Evolutionary conservation across 2,888 invertebrate genomes (phyloP).

Genomic region (Oxycera nigricornis): DNA sequence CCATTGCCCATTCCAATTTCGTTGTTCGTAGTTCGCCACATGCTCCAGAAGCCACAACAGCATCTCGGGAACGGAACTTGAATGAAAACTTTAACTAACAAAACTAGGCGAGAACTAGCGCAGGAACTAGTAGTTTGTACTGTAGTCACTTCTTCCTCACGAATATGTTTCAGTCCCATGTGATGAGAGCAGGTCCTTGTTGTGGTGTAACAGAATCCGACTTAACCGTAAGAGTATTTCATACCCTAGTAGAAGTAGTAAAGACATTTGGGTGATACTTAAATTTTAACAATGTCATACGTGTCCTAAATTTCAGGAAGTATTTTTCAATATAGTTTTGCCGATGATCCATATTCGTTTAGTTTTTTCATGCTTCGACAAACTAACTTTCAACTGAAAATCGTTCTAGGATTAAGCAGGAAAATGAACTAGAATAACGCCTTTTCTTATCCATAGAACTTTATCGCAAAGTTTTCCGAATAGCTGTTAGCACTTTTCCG

Average conservation of each 20-base stretch:
- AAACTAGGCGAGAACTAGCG: slow-evolving; percentile 9
- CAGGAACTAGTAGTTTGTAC: background rate
- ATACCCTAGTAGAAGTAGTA: too few species aligned
- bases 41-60: slow-evolving; percentile 29
- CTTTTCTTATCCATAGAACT: background rate
- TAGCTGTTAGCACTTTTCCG: slow-evolving; percentile 15
- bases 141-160: slow-evolving; percentile 8
- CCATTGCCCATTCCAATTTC: slow-evolving; percentile 25
- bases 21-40: slow-evolving; percentile 20
- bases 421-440: background rate
- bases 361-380: too few species aligned
- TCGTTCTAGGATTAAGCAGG: slow-evolving; percentile 8
- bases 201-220: too few species aligned
- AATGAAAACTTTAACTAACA: slow-evolving; percentile 5
- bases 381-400: background rate
- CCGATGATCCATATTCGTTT: too few species aligned
- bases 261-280: too few species aligned
- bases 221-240: too few species aligned
- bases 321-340: too few species aligned
- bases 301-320: too few species aligned
- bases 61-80: slow-evolving; percentile 17
- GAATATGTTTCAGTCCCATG: background rate
- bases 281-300: too few species aligned
- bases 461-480: slow-evolving; percentile 24
- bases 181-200: background rate